Base-by-base conservation (phyloP, 2,888 invertebrate species). In the Parapristionchus giblindavisi region DNA sequence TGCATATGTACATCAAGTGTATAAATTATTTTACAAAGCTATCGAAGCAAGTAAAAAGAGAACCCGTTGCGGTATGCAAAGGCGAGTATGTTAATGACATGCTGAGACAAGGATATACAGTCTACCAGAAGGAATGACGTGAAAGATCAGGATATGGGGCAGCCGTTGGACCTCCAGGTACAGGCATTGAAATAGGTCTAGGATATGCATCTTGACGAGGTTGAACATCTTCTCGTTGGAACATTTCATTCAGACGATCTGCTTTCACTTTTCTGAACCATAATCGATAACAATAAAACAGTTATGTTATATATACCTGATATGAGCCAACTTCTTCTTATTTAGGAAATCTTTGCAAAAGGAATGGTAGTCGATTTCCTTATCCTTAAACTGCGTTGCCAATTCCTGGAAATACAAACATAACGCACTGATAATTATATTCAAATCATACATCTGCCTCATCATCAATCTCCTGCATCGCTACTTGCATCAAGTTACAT, bases 401-500 rank as follows among this genome's bases (percentile, higher is more conserved):
- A 71, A 36, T n/a, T 71, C 48, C 70, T 56, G 24, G 6, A 54
- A 70, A 11, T 27, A 78, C 76, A 36, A 24, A 48, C 6, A 27
- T 56, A 32, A 72, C 40, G 40, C n/a, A 27, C 36, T 52, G n/a
- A 40, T 6, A 61, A 5, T 43, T 76, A 85, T 76, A 71, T 36
- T n/a, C 24, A 63, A 43, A 24, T 70, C 73, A 27, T n/a, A 92
- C 92, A 89, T 98, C 98, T 0, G 96, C 94, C 87, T 94, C 92
- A 88, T 97, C 96, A 89, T 98, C 98, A 74, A 93, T 92, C 90
- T 96, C 93, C 43, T 95, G 94, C 36, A 95, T 93, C 17, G 95
- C 93, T 14, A 96, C 93, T 91, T 96, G 94, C 21, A 98, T 90
- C 63, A 96, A 89, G 0, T 95, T 96, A 78, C 94, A 90, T 0